Base-by-base conservation (phyloP, 2,113 vertebrate species). In the Aspiorhynchus laticeps region DNA sequence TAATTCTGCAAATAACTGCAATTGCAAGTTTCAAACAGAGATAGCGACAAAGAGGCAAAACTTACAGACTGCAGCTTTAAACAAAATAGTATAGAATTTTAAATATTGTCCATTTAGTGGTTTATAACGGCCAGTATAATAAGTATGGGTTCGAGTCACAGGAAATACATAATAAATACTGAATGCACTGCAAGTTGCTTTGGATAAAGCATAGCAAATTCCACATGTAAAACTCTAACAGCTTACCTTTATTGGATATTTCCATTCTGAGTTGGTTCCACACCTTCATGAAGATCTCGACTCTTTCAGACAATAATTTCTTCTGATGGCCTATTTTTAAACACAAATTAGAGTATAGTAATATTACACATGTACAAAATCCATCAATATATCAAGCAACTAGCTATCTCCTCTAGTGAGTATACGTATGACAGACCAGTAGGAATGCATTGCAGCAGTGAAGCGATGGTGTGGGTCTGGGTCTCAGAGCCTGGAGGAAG, bases 221-320 rank as follows among this genome's bases (percentile, higher is more conserved):
- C 12, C 24, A 67, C 14, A 26, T 3, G 2, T 46, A 76, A 76
- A 43, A 48, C n/a, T 28, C 21, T n/a, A 17, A 15, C 1, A 10
- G 46, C 94, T 93, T 86, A 95, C 95, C 71, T 38, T 89, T 92
- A 84, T 92, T 93, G n/a, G 90, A 88, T 84, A 95, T 41, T 38
- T 94, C 94, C 43, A 89, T 89, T 91, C 93, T 82, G 33, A 95
- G 93, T 73, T 86, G 3, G 88, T 95, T 95, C 95, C 95, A 95
- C 65, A 91, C 93, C 2, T 4, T 53, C 26, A 94, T 86, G 88
- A 95, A 95, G 24, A 71, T 88, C 28, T 87, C 41, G 67, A 95
- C 90, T 74, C 93, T 89, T n/a, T 90, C 87, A 0, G 7, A 33
- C 69, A 95, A 89, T 46, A 36, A 51, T 81, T 91, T 94, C 90